A percentile compares a stretch with the other conserved stretches of the same genome.
These are phyloP conservation scores for Gallinago media DNA, from an alignment of 2,113 vertebrate species.

Conservation along the genomic window DNA sequence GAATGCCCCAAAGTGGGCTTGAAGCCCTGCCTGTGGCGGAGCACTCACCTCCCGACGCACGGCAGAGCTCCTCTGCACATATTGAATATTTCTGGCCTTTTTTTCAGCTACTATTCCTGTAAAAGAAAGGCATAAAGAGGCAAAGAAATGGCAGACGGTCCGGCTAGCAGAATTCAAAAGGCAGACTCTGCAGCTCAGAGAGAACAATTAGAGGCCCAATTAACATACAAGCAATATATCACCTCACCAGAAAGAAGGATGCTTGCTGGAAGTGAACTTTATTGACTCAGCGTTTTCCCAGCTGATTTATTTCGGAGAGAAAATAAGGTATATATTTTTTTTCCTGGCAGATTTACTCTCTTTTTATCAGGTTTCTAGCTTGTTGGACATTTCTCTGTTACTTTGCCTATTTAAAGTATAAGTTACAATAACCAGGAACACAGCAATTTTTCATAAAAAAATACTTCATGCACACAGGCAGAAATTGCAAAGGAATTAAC, in stretches of 20 bases:
- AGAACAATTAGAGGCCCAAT: not conserved
- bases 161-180: not conserved
- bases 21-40: not conserved
- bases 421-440: not conserved
- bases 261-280: not conserved
- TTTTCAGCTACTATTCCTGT: not conserved
- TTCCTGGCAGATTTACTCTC: not conserved
- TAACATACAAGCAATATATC: not conserved
- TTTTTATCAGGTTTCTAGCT: not conserved
- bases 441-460: not conserved
- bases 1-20: not conserved
- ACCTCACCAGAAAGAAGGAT: not conserved
- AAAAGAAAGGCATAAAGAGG: not conserved
- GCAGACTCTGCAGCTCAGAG: not conserved
- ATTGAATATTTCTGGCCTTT: rapidly evolving
- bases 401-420: not conserved
- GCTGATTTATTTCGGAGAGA: not conserved
- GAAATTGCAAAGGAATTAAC: not conserved
- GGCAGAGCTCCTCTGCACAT: not conserved
- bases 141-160: not conserved
- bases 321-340: not conserved
- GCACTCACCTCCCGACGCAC: rapidly evolving
- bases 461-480: not conserved
- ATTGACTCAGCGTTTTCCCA: not conserved
- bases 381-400: not conserved